Evolutionary conservation across 2,113 vertebrate species (phyloP), one percentile per base, ranked within the genome.

Genomic region (Thamnophis sirtalis): DNA sequence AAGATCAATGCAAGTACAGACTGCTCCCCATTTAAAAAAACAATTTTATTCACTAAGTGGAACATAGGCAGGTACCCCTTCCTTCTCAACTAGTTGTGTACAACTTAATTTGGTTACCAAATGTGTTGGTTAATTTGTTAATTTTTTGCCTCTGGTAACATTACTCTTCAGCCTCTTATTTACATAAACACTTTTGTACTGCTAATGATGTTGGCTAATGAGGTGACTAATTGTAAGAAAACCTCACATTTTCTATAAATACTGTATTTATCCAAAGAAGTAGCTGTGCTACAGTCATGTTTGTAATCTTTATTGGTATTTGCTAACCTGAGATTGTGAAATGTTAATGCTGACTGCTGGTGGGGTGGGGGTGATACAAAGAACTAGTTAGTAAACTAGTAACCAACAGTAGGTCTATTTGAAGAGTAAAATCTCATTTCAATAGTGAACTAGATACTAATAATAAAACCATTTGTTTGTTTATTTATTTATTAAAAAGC

Each of bases 91-190:
- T 28, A 53, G 22, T 19, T 3, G 53, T 24, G 50, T 38, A 48
- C 86, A 84, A 4, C 15, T 26, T 55, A 1, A 51, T 55, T 17
- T 88, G 22, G 26, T 84, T 91, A 84, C 43, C 60, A 53, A 90
- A 92, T 91, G 38, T 58, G 26, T 55, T 50, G n/a, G 38, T 58
- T 90, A 90, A 93, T 93, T 87, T 90, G 85, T 80, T 90, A 56
- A 88, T 50, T 88, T 6, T 53, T 88, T 80, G 24, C 60, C 60
- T 84, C 60, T 80, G 43, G 91, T 88, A 38, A 28, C 86, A 48
- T 92, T 68, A 92, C 60, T 63, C 38, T 80, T 88, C 50, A 80
- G 15, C 15, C 26, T 49, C 38, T 58, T 58, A 87, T 87, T 88
- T 80, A 51, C 38, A 50, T 43, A 90, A 26, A 87, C 56, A 28